Evolutionary conservation across 2,113 vertebrate genomes (phyloP).

Genomic region (Perca schrenkii): DNA sequence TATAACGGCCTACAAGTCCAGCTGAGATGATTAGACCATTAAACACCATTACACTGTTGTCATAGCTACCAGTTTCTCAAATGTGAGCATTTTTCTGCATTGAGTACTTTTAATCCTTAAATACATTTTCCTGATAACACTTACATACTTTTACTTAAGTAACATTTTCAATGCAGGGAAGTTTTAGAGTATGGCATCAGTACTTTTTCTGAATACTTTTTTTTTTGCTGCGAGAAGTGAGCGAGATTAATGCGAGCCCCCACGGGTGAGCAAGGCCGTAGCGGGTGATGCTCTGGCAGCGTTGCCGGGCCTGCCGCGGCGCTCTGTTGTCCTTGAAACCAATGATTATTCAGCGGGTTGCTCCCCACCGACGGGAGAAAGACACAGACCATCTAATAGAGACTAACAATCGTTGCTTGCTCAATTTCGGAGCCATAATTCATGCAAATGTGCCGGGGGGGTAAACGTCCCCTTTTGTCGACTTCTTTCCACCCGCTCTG

Average conservation of each 20-base stretch:
- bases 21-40: too few species aligned
- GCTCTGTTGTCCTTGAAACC: slow-evolving; percentile 58
- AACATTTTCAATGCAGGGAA: too few species aligned
- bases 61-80: too few species aligned
- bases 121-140: too few species aligned
- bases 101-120: too few species aligned
- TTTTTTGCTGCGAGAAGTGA: slow-evolving; percentile 10
- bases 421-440: slow-evolving; percentile 59
- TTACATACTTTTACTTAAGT: too few species aligned
- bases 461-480: slow-evolving; percentile 8
- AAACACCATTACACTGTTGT: too few species aligned
- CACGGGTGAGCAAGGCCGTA: slow-evolving; percentile 2
- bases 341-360: slow-evolving; percentile 44
- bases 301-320: background rate
- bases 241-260: slow-evolving; percentile 46
- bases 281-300: background rate
- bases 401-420: slow-evolving; percentile 59
- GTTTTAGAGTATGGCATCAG: too few species aligned
- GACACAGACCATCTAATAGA: slow-evolving; percentile 58
- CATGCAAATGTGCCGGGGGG: slow-evolving; percentile 32
- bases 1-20: too few species aligned
- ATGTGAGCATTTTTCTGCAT: too few species aligned
- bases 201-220: too few species aligned
- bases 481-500: slow-evolving; percentile 9
- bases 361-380: slow-evolving; percentile 24